Base-by-base conservation (phyloP, 2,113 vertebrate species). In the Sebastes schlegelii region DNA sequence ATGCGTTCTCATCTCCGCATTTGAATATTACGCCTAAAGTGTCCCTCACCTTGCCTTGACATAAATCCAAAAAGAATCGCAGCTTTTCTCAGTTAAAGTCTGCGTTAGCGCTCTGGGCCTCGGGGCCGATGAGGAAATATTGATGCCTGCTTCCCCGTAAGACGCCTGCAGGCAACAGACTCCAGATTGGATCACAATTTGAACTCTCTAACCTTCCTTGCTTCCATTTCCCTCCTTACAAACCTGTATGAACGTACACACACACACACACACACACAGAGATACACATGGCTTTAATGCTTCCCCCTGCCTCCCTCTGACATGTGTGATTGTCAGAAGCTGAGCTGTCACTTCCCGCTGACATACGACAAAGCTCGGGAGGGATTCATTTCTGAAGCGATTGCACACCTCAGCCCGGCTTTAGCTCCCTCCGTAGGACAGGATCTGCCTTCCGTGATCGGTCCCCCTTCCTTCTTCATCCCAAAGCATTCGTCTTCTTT, bases 291-390 rank as follows among this genome's bases (percentile, higher is more conserved):
- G 1, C 66, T 73, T 58, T 54, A 58, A 79, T 26, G 26, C n/a
- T 48, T 46, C 73, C 40, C 45, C 42, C 72, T 71, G 60, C 68
- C 54, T 81, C 43, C 43, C 40, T 16, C 60, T 66, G 78, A 80
- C 60, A 74, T 60, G 63, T 76, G 66, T 54, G 85, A 86, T 72
- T 88, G 68, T 90, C 88, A 86, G 73, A 76, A 55, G 82, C 80
- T 55, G 65, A 85, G 71, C 82, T 88, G 82, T 88, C 85, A 72
- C 69, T 82, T 87, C 72, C 80, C 58, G 3, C 84, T 89, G 82
- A 83, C 83, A 77, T 4, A 69, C 67, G 23, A 85, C 88, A 84
- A 88, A 80, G 76, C 85, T 90, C 60, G 70, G 81, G 87, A 58
- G 40, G 46, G 70, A 88, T 84, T 84, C 55, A 88, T 92, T 88